Evolutionary conservation across 2,888 invertebrate genomes (phyloP).

Genomic region (Dione vanillae): DNA sequence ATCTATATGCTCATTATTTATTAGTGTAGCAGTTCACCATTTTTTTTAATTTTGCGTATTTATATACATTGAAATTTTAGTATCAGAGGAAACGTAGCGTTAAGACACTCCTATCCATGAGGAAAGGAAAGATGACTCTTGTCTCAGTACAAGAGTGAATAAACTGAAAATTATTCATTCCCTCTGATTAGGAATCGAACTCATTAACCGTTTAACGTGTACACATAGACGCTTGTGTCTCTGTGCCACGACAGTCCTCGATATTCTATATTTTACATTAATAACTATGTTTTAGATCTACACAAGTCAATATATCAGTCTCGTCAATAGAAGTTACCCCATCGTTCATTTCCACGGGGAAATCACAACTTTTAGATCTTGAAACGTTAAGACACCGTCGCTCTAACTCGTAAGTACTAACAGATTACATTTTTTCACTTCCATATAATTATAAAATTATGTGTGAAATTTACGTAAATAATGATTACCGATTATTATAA

Average conservation of each 20-base stretch:
- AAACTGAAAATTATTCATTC: too few species aligned
- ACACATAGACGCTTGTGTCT: too few species aligned
- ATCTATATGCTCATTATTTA: background rate
- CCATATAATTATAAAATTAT: background rate
- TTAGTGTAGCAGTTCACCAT: background rate
- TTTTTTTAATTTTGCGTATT: background rate
- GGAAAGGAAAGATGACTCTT: too few species aligned
- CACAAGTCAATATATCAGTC: slow-evolving; percentile 34
- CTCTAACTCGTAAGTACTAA: background rate
- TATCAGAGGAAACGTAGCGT: background rate
- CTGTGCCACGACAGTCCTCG: too few species aligned
- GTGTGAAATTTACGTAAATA: background rate
- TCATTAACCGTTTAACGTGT: too few species aligned
- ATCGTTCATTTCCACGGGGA: slow-evolving; percentile 51
- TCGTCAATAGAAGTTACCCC: slow-evolving; percentile 40
- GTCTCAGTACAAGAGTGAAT: too few species aligned
- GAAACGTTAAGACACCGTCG: slow-evolving; percentile 1
- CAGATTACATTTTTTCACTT: background rate
- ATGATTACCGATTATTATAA: too few species aligned
- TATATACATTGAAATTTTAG: background rate
- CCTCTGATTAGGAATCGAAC: too few species aligned
- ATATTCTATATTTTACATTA: background rate
- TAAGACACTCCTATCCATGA: too few species aligned
- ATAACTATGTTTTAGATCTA: background rate
- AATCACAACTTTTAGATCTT: slow-evolving; percentile 46